phyloP scores from a whole-genome alignment of 2,888 invertebrate genomes.

The Eretmocerus hayati region DNA sequence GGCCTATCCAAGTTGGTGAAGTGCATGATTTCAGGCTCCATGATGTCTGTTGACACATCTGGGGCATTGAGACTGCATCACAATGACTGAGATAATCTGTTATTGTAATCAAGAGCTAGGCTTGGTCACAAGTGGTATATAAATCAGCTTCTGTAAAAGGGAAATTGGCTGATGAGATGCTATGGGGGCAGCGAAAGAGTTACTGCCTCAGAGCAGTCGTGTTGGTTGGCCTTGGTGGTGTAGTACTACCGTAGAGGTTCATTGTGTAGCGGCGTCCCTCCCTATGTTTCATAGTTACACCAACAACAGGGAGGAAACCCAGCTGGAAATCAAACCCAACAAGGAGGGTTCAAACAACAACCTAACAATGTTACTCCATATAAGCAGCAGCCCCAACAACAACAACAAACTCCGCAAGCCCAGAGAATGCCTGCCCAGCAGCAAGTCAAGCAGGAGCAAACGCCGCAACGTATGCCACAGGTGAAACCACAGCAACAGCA shows the following conservation, averaged over 20 bases:
- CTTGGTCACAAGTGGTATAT: slow-evolving; percentile 35
- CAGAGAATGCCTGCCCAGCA: slow-evolving; percentile 17
- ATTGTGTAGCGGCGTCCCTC: slow-evolving; percentile 48
- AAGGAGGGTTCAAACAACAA: slow-evolving; percentile 34
- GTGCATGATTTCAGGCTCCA: slow-evolving; percentile 8
- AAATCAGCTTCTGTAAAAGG: slow-evolving; percentile 29
- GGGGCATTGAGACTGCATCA: slow-evolving; percentile 6
- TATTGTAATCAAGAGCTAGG: slow-evolving; percentile 22
- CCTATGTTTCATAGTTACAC: slow-evolving; percentile 46
- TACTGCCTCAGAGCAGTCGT: slow-evolving; percentile 36
- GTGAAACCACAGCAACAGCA: slow-evolving; percentile 25
- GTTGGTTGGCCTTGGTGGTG: slow-evolving; percentile 46
- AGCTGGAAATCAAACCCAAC: slow-evolving; percentile 29
- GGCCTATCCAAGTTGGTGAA: slow-evolving; percentile 30
- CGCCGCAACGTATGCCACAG: slow-evolving; percentile 11
- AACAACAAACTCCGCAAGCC: slow-evolving; percentile 20
- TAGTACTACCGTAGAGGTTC: slow-evolving; percentile 47
- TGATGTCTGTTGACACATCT: slow-evolving; percentile 4
- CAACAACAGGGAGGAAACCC: slow-evolving; percentile 39
- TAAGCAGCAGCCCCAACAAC: slow-evolving; percentile 28
- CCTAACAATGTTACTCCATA: slow-evolving; percentile 19
- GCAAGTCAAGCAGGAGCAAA: slow-evolving; percentile 11
- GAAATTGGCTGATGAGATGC: slow-evolving; percentile 35
- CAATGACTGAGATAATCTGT: slow-evolving; percentile 2
- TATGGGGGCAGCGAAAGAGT: slow-evolving; percentile 42